Evolutionary conservation across 2,113 vertebrate species (phyloP).

Genomic region (rat (Rattus norvegicus)): DNA sequence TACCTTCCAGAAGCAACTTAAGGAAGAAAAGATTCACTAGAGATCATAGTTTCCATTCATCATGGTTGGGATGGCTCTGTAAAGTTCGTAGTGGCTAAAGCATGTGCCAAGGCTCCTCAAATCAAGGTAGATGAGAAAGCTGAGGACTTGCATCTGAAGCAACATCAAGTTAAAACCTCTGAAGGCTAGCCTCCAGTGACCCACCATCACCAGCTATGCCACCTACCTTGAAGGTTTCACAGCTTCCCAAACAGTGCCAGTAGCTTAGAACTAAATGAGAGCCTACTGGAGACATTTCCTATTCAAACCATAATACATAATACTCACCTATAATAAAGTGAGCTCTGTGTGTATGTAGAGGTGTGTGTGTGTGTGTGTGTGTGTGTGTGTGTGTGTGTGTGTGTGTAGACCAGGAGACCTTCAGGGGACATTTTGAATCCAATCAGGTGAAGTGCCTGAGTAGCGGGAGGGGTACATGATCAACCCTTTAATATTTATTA

Average conservation of each 20-base stretch:
- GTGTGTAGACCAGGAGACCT: not conserved
- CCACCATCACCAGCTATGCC: not conserved
- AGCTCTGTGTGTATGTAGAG: not conserved
- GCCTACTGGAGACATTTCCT: not conserved
- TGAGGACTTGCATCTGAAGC: not conserved
- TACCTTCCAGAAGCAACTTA: not conserved
- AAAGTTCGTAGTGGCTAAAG: not conserved
- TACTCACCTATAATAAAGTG: not conserved
- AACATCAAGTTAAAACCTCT: no score
- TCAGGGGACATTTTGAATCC: no score
- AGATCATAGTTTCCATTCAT: not conserved
- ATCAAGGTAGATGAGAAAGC: not conserved
- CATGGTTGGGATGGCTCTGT: not conserved
- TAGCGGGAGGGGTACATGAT: no score
- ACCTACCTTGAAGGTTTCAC: not conserved
- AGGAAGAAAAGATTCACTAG: not conserved
- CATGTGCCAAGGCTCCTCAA: not conserved
- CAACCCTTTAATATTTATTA: not conserved
- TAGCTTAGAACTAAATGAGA: not conserved
- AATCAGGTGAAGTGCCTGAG: not conserved
- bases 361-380: not conserved
- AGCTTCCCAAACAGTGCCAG: not conserved
- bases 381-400: not conserved
- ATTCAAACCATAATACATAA: not conserved
- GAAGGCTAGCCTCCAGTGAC: not conserved